Conservation (phyloP, 30 jellyfish, hydroid and myxozoan species). For the Rhopilema esculentum region DNA sequence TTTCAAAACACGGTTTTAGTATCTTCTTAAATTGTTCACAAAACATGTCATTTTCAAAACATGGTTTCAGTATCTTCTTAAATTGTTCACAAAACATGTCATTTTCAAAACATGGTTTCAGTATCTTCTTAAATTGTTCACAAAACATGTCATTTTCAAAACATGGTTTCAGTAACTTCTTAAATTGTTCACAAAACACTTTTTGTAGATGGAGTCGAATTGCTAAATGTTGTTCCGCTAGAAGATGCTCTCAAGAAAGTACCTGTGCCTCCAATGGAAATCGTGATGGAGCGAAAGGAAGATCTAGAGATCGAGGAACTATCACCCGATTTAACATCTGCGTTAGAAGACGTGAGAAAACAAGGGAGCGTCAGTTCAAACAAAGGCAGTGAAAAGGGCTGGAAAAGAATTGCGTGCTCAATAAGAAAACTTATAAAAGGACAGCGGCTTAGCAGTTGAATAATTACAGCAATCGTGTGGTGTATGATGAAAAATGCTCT, state of each 20-base stretch:
- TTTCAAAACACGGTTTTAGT: too few species aligned
- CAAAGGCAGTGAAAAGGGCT: background rate
- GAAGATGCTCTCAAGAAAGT: constrained; percentile 58
- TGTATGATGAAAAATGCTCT: too few species aligned
- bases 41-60: too few species aligned
- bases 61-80: too few species aligned
- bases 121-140: too few species aligned
- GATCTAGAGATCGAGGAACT: constrained; percentile 57
- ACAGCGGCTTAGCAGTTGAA: background rate
- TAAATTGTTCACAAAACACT: too few species aligned
- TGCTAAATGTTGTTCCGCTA: constrained; percentile 28
- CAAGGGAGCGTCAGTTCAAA: background rate
- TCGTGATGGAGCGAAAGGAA: constrained; percentile 48
- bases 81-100: too few species aligned
- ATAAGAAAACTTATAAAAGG: background rate
- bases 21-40: too few species aligned
- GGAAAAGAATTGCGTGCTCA: background rate
- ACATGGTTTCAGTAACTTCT: background rate
- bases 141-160: too few species aligned
- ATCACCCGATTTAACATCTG: background rate
- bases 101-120: too few species aligned
- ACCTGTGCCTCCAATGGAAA: constrained; percentile 61
- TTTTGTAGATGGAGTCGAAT: constrained; percentile 39
- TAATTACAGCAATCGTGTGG: too few species aligned
- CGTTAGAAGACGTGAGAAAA: background rate